Evolutionary conservation across 1,140 invertebrate genomes (phyloP).

Genomic region (Octopus sinensis): DNA sequence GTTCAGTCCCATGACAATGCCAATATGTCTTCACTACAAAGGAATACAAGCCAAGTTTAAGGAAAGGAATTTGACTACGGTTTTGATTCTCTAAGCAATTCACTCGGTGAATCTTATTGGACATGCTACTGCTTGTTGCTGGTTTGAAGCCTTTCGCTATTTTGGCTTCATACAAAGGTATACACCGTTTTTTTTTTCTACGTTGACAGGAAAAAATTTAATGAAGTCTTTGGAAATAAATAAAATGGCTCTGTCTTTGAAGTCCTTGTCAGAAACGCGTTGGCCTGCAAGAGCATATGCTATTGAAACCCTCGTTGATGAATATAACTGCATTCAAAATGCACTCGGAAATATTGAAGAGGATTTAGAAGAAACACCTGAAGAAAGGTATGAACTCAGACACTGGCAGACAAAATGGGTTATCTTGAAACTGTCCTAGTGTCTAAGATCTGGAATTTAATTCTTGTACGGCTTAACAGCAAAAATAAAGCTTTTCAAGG

Average conservation of each 20-base stretch:
- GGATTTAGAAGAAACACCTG: not conserved
- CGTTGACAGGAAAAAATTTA: not conserved
- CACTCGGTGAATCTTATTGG: too few species aligned
- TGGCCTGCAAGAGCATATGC: constrained; percentile 17
- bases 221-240: not conserved
- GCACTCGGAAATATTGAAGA: constrained; percentile 12
- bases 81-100: too few species aligned
- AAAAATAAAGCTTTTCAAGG: constrained; percentile 10
- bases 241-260: not conserved
- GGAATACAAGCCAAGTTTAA: too few species aligned
- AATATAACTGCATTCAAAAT: constrained; percentile 3
- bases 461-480: constrained; percentile 4
- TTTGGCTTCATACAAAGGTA: too few species aligned
- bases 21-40: too few species aligned
- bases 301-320: constrained; percentile 11
- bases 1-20: too few species aligned
- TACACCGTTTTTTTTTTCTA: not conserved
- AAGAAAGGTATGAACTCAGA: constrained; percentile 3
- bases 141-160: too few species aligned
- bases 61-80: too few species aligned
- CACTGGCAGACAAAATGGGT: not conserved
- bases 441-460: constrained; percentile 10
- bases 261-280: constrained; percentile 7
- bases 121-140: too few species aligned
- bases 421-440: constrained; percentile 7